phyloP scores from a whole-genome alignment of 2,888 invertebrate genomes.

The Ochropleura leucogaster region DNA sequence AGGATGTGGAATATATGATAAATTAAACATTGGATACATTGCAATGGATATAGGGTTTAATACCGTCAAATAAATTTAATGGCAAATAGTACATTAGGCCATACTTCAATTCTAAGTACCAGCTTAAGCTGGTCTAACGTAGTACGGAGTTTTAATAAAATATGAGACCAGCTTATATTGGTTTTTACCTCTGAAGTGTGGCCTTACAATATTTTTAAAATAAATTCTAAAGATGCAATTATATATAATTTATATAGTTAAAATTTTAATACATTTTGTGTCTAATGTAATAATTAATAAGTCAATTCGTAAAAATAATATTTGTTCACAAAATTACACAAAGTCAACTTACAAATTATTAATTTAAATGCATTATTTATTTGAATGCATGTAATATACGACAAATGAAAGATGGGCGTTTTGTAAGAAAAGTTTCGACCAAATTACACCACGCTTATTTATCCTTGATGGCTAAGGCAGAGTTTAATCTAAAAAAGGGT shows the following conservation, averaged over 20 bases:
- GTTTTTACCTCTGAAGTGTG: neutral
- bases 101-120: neutral
- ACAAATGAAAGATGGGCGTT: neutral
- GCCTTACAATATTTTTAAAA: neutral
- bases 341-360: constrained; percentile 4
- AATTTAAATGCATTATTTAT: constrained; percentile 21
- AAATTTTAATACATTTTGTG: constrained; percentile 3
- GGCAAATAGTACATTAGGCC: constrained; percentile 7
- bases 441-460: neutral
- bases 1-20: constrained; percentile 37
- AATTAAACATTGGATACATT: constrained; percentile 35
- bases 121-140: neutral
- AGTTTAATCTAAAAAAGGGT: neutral
- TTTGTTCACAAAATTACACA: neutral
- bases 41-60: constrained; percentile 2
- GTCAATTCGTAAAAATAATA: neutral
- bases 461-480: neutral
- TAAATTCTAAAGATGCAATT: constrained; percentile 6
- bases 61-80: constrained; percentile 17
- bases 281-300: constrained; percentile 1
- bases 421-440: neutral
- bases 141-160: neutral
- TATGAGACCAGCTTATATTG: neutral
- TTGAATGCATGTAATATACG: neutral
- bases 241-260: neutral